Evolutionary conservation across 2,113 vertebrate species (phyloP).

Genomic region (Tautogolabrus adspersus): DNA sequence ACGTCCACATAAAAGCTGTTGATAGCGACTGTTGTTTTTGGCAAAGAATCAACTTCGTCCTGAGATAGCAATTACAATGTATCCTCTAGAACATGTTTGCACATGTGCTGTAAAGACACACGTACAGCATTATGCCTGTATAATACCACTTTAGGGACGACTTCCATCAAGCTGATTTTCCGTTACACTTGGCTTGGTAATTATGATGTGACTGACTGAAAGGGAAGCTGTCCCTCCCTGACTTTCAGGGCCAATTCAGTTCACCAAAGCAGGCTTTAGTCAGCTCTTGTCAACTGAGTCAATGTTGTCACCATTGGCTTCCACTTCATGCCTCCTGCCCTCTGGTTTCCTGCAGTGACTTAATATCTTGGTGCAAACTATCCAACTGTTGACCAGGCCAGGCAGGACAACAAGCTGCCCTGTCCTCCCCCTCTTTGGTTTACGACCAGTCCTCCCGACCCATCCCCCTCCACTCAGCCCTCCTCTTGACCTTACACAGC

Average conservation of each 20-base stretch:
- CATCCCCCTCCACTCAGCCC: constrained; percentile 17
- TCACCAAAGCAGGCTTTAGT: constrained; percentile 23
- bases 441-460: constrained; percentile 2
- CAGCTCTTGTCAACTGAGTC: constrained; percentile 42
- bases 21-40: not conserved
- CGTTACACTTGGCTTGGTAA: constrained; percentile 9
- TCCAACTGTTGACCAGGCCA: constrained; percentile 57
- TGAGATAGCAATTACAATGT: not conserved
- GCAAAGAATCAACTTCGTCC: not conserved
- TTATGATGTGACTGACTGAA: constrained; percentile 17
- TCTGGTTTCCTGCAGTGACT: constrained; percentile 60
- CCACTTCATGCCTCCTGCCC: constrained; percentile 6
- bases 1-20: not conserved
- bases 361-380: constrained; percentile 57
- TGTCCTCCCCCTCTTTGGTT: constrained; percentile 8
- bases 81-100: not conserved
- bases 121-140: not conserved
- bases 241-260: constrained; percentile 7
- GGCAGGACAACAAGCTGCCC: constrained; percentile 13
- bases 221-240: constrained; percentile 8
- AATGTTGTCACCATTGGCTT: constrained; percentile 58
- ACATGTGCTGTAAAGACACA: not conserved
- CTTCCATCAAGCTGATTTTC: constrained; percentile 17
- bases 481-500: constrained; percentile 32
- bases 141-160: not conserved